Conservation (phyloP, 2,888 invertebrate species). For the Epinotia brunnichana region DNA sequence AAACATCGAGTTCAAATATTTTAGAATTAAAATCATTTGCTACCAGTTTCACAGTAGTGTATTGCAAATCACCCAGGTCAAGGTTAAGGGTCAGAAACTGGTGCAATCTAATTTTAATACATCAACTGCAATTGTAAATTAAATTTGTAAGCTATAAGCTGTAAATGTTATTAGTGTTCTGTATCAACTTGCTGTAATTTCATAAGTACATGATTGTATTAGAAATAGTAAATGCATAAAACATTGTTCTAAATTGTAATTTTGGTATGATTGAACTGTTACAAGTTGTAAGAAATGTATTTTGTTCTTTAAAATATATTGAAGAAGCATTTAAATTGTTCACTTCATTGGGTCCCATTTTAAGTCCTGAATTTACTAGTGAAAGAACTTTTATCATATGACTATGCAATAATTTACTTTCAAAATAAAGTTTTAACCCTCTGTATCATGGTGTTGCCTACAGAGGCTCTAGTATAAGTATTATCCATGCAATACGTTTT, state of each 20-base stretch:
- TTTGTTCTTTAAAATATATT: conserved; percentile 82
- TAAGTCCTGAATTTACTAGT: not conserved
- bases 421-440: no score
- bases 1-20: conserved; percentile 57
- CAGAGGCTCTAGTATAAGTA: no score
- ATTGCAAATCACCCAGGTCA: conserved; percentile 38
- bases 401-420: no score
- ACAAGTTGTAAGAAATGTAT: conserved; percentile 80
- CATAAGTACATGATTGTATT: conserved; percentile 66
- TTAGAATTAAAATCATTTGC: conserved; percentile 59
- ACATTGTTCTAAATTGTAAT: conserved; percentile 74
- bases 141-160: conserved; percentile 65
- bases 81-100: conserved; percentile 51
- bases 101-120: conserved; percentile 60
- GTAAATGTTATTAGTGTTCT: conserved; percentile 64
- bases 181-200: conserved; percentile 68
- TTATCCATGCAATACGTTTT: no score
- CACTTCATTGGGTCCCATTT: conserved; percentile 49
- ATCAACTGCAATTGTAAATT: conserved; percentile 53
- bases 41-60: conserved; percentile 50
- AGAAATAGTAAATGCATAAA: conserved; percentile 58
- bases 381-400: not conserved
- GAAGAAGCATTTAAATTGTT: conserved; percentile 63
- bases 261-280: conserved; percentile 80
- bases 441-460: no score